Percentiles rank a stretch among this genome's conserved stretches.
Conservation (phyloP, 2,797 vertebrate genomes). For the Spizella passerina region DNA sequence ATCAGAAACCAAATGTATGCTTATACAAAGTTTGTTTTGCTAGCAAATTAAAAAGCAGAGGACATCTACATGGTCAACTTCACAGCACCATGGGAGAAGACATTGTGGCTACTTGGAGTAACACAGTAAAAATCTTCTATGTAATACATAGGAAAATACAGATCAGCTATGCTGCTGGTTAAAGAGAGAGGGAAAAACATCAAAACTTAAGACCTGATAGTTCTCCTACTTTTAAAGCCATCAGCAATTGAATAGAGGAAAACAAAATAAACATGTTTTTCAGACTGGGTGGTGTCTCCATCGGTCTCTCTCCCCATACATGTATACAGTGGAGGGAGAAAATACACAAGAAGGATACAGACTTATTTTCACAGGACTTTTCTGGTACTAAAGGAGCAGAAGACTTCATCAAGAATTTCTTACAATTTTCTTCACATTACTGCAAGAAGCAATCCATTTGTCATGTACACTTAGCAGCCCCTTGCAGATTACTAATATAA, state of each 20-base stretch:
- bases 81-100: neutral
- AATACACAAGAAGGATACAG: neutral
- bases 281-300: neutral
- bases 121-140: neutral
- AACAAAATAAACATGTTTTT: neutral
- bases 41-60: neutral
- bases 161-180: neutral
- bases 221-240: neutral
- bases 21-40: neutral
- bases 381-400: neutral
- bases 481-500: neutral
- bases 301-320: rapidly evolving
- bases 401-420: neutral
- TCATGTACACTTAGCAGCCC: neutral
- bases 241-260: neutral
- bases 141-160: neutral
- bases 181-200: neutral
- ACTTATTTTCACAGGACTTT: neutral
- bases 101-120: neutral
- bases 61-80: neutral
- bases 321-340: neutral
- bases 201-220: neutral
- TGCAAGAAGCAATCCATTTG: neutral
- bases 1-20: neutral
- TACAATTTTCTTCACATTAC: neutral